Evolutionary conservation across 2,797 vertebrate species (phyloP).

Genomic region (Fringilla coelebs): DNA sequence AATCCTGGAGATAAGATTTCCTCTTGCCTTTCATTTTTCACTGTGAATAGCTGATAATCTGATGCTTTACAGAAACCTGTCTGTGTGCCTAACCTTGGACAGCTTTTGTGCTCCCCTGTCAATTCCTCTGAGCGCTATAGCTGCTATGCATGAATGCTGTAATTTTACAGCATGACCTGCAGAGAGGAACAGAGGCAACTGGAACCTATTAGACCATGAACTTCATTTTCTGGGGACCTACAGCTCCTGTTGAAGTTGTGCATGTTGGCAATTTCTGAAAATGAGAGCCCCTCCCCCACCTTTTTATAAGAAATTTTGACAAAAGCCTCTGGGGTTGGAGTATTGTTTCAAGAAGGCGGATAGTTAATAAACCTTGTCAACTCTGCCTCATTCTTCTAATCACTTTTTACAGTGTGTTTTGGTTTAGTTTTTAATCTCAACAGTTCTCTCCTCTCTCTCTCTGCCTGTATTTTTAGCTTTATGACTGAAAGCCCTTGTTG

Average conservation of each 20-base stretch:
- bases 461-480: neutral
- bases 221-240: conserved; percentile 27
- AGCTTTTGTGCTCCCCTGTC: neutral
- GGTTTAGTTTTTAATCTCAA: conserved; percentile 15
- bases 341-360: conserved; percentile 7
- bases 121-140: conserved; percentile 21
- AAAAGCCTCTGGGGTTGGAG: neutral
- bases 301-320: neutral
- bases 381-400: neutral
- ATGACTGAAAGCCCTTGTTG: conserved; percentile 1
- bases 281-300: neutral
- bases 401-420: conserved; percentile 6
- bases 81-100: neutral
- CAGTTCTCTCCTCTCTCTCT: neutral
- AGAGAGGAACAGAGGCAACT: conserved; percentile 24
- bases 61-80: neutral
- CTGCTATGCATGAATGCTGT: conserved; percentile 57
- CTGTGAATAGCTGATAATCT: neutral
- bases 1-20: neutral
- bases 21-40: neutral
- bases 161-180: conserved; percentile 45
- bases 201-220: conserved; percentile 26
- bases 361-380: conserved; percentile 33
- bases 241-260: neutral
- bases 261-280: neutral